These are phyloP conservation scores for Caenorhabditis sp. DNA, from an alignment of 2,888 invertebrate genomes.

Conservation along the genomic window DNA sequence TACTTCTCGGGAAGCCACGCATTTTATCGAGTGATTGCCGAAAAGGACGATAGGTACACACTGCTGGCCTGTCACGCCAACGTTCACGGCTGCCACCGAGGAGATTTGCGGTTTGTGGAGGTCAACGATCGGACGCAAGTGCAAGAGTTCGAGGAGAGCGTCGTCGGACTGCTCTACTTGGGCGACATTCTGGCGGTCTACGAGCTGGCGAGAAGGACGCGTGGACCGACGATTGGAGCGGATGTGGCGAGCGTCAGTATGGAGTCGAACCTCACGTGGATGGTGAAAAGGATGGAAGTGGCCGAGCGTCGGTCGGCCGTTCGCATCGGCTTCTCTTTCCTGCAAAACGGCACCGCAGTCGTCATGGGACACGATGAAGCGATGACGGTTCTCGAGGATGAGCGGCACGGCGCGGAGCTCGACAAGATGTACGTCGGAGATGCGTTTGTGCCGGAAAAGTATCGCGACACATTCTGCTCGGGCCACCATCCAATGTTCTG, in stretches of 20 bases:
- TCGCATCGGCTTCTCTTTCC: conserved; percentile 6
- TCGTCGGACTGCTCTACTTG: conserved; percentile 7
- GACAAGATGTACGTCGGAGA: conserved; percentile 6
- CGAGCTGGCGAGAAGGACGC: not conserved
- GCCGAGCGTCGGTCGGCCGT: not conserved
- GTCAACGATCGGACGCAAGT: not conserved
- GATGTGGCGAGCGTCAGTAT: not conserved
- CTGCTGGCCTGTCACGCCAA: conserved; percentile 30
- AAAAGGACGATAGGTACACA: conserved; percentile 11
- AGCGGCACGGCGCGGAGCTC: not conserved
- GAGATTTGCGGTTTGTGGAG: conserved; percentile 37
- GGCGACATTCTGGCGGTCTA: conserved; percentile 31
- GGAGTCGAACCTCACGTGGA: not conserved
- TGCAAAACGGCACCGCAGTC: conserved; percentile 15
- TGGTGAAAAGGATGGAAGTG: not conserved
- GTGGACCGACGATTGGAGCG: not conserved
- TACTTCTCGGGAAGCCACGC: not conserved
- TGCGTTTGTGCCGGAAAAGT: conserved; percentile 5
- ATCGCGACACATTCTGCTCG: not conserved
- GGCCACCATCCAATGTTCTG: not conserved
- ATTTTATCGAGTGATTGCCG: conserved; percentile 16
- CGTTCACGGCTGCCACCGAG: conserved; percentile 31
- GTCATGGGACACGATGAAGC: conserved; percentile 29
- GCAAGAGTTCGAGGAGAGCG: too few species aligned
- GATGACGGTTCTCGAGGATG: conserved; percentile 1